Evolutionary conservation across 2,797 vertebrate genomes (phyloP), one percentile per base, ranked within the genome.

Genomic region (Dendrocincla tyrannina): DNA sequence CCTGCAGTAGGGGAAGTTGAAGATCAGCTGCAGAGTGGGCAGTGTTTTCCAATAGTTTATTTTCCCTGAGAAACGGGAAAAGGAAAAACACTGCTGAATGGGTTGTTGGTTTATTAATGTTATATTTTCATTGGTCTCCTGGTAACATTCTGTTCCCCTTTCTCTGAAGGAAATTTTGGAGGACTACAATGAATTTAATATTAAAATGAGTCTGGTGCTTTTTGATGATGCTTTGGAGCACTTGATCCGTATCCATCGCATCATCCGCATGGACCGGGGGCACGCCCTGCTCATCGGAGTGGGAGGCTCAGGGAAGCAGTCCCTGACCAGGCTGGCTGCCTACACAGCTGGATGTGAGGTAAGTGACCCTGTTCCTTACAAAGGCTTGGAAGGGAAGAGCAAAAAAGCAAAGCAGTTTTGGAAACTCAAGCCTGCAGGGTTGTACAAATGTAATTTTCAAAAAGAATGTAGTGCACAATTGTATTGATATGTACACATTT

Each of bases 181-280:
- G 46, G 99, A 99, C 87, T 99, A 99, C 97, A 99, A 99, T 10
- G 99, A 99, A 87, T 96, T 35, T 69, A 98, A 98, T 70, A 96
- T 97, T 4, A 98, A 95, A 62, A 99, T 99, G 99, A 99, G 99
- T 59, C 96, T 99, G 69, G 99, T 99, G 33, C 98, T 99, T 56
- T 99, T 99, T 80, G 98, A 99, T 5, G 99, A 99, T 11, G 99
- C 99, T 14, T 97, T 99, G 95, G 99, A 99, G 84, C 99, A 99
- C 96, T 96, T 99, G 85, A 99, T 98, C 35, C 98, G 98, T 0
- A 78, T 99, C 46, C 99, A 99, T 93, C 98, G 99, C 60, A 98
- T 99, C 93, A 98, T 99, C 68, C 98, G 99, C 14, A 99, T 99
- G 97, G 98, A 99, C 95, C 98, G 97, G 0, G 99, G 99, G 46